phyloP scores from a whole-genome alignment of 2,888 invertebrate genomes.

The Dendrolimus pini region DNA sequence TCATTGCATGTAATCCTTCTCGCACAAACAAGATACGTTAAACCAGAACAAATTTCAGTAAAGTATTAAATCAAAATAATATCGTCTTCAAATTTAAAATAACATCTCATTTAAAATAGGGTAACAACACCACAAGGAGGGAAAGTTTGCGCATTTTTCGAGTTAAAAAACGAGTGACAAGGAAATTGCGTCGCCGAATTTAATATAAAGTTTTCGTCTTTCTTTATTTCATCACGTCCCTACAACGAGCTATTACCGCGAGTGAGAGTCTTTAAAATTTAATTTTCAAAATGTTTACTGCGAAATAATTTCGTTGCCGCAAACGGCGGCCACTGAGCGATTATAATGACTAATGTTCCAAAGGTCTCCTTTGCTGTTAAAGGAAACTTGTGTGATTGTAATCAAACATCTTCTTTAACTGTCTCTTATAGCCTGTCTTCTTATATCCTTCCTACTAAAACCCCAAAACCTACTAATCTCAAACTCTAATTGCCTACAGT shows the following conservation, averaged over 20 bases:
- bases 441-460: no score
- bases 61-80: no score
- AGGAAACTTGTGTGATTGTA: constrained; percentile 3
- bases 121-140: no score
- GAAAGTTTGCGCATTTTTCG: neutral
- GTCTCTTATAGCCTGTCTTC: no score
- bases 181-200: constrained; percentile 6
- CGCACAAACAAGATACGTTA: no score
- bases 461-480: no score
- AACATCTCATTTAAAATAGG: no score
- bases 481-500: no score
- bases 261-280: constrained; percentile 42
- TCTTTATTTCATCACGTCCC: constrained; percentile 8
- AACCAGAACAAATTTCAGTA: no score
- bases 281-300: constrained; percentile 55
- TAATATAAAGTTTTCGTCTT: constrained; percentile 7
- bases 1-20: no score
- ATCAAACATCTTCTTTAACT: no score
- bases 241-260: constrained; percentile 28
- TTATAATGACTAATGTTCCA: constrained; percentile 46
- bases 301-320: constrained; percentile 52
- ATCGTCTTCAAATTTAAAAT: no score
- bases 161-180: neutral
- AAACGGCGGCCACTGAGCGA: constrained; percentile 38
- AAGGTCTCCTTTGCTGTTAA: constrained; percentile 15